Evolutionary conservation across 2,888 invertebrate species (phyloP).

Genomic region (Chelonus formosanus): DNA sequence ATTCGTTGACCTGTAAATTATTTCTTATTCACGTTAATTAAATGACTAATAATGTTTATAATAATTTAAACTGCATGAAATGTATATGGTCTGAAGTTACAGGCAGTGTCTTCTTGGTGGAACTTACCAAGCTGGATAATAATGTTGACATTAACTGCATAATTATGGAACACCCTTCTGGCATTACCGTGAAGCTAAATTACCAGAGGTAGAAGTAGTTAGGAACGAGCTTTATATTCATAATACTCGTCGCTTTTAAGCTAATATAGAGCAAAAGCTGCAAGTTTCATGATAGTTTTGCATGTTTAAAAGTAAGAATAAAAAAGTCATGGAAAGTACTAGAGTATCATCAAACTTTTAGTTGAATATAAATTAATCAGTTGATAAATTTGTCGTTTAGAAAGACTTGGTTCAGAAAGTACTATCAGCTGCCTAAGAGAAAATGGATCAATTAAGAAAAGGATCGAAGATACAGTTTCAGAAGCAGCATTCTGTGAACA

Average conservation of each 20-base stretch:
- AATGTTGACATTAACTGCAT: conserved; percentile 61
- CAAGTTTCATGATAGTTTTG: not conserved
- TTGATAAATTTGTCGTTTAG: conserved; percentile 19
- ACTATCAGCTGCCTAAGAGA: conserved; percentile 1
- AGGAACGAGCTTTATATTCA: conserved; percentile 54
- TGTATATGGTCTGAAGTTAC: conserved; percentile 11
- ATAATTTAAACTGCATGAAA: not conserved
- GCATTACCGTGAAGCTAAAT: conserved; percentile 58
- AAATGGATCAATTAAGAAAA: conserved; percentile 26
- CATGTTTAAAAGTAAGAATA: conserved; percentile 26
- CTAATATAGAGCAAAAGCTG: not conserved
- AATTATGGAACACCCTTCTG: conserved; percentile 59
- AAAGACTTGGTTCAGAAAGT: conserved; percentile 6
- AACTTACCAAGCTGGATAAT: conserved; percentile 52
- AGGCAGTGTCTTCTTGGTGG: conserved; percentile 24
- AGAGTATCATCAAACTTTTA: not conserved
- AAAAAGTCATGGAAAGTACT: not conserved
- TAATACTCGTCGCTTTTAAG: conserved; percentile 43
- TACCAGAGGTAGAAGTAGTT: conserved; percentile 56
- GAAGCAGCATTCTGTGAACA: conserved; percentile 28
- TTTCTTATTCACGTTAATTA: no score
- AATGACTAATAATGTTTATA: not conserved
- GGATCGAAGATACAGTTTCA: conserved; percentile 25
- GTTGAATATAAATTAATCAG: conserved; percentile 13
- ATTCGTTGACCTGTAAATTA: no score